Percentiles rank a stretch among this genome's conserved stretches.
phyloP scores from a whole-genome alignment of 2,113 vertebrate species.

The Clarias magur region DNA sequence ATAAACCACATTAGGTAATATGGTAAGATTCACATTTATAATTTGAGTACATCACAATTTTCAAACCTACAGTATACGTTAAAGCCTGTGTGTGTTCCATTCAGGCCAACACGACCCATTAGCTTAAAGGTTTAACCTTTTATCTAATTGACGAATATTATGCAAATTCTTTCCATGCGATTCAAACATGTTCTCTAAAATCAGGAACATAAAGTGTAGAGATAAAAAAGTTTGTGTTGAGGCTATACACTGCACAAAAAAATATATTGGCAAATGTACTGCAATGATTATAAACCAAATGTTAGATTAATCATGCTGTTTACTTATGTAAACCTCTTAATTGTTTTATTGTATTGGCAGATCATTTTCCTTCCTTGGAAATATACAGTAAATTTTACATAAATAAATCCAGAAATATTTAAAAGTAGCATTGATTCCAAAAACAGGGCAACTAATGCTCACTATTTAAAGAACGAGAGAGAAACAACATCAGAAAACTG shows the following conservation, averaged over 20 bases:
- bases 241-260: neutral
- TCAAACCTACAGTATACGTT: neutral
- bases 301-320: too few species aligned
- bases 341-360: too few species aligned
- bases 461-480: neutral
- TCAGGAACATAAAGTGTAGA: neutral
- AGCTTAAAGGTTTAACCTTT: neutral
- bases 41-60: neutral
- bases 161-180: neutral
- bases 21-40: neutral
- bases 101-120: neutral
- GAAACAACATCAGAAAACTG: neutral
- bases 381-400: neutral
- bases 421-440: too few species aligned
- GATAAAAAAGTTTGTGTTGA: neutral
- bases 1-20: constrained; percentile 1
- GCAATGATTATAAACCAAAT: too few species aligned
- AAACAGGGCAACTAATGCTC: neutral
- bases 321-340: too few species aligned
- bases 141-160: neutral
- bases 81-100: neutral
- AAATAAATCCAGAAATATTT: neutral
- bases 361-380: too few species aligned
- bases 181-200: neutral
- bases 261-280: neutral